Evolutionary conservation across 2,113 vertebrate genomes (phyloP).

Genomic region (Guaruba guarouba): DNA sequence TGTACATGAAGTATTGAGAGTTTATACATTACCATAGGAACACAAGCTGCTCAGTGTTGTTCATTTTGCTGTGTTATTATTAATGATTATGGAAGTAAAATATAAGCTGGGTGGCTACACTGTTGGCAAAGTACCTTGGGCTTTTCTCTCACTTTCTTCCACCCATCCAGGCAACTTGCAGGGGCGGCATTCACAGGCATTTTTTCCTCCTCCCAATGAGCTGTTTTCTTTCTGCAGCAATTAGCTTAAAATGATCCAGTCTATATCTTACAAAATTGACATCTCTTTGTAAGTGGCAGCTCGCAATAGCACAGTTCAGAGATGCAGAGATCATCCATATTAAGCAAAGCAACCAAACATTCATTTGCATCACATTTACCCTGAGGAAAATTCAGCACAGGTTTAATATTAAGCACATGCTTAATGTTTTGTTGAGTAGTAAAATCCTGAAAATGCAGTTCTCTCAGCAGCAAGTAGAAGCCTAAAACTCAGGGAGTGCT

Average conservation of each 20-base stretch:
- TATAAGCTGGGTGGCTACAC: background rate
- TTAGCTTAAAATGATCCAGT: background rate
- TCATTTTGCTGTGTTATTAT: background rate
- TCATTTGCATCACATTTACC: conserved; percentile 15
- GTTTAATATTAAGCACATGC: background rate
- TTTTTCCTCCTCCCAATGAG: background rate
- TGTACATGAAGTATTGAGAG: background rate
- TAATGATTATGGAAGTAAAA: background rate
- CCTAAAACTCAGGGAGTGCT: background rate
- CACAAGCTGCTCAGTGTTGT: background rate
- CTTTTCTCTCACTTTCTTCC: background rate
- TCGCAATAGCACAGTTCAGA: conserved; percentile 9
- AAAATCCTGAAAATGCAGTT: background rate
- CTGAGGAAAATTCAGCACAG: background rate
- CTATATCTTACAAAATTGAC: background rate
- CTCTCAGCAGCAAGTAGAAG: background rate
- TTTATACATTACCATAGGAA: background rate
- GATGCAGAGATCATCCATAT: background rate
- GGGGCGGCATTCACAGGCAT: background rate
- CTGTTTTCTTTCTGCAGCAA: background rate
- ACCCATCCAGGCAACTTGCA: background rate
- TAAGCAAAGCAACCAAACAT: conserved; percentile 23
- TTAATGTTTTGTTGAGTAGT: background rate
- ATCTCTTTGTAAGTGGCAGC: background rate
- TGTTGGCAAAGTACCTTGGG: background rate